A percentile compares a stretch with the other conserved stretches of the same genome.
Conservation (phyloP, 2,113 vertebrate genomes). For the Pseudorectes ferrugineus region DNA sequence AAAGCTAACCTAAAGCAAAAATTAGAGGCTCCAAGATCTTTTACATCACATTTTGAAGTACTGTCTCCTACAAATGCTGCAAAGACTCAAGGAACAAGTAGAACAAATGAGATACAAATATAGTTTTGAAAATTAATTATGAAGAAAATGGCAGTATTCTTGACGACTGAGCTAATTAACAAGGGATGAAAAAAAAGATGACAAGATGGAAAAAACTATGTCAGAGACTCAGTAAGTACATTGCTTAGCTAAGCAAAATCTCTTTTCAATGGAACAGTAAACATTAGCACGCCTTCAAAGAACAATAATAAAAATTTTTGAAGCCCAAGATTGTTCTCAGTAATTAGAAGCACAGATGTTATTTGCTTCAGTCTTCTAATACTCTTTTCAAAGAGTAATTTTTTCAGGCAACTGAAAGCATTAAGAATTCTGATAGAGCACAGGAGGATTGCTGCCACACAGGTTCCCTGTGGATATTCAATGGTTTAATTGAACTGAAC, state of each 20-base stretch:
- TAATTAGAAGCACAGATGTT: background rate
- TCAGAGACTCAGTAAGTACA: background rate
- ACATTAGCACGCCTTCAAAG: background rate
- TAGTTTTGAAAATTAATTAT: slow-evolving; percentile 33
- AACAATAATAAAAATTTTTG: background rate
- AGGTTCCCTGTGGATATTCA: background rate
- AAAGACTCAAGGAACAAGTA: slow-evolving; percentile 1
- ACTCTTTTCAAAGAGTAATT: background rate
- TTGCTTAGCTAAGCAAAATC: background rate
- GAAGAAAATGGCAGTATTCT: background rate
- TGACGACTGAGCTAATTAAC: slow-evolving; percentile 5
- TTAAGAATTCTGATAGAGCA: background rate
- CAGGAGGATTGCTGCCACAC: background rate
- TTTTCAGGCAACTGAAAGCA: background rate
- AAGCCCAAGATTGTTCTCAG: background rate
- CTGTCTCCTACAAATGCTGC: background rate
- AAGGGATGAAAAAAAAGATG: background rate
- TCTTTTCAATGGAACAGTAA: background rate
- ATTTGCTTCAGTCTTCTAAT: background rate
- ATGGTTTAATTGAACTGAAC: background rate
- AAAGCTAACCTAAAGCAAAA: background rate
- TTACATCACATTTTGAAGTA: background rate
- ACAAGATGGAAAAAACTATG: background rate
- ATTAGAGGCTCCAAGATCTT: background rate
- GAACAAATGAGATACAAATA: slow-evolving; percentile 15